A percentile compares a stretch with the other conserved stretches of the same genome.
phyloP scores from a whole-genome alignment of 2,888 invertebrate genomes.

The Lagria hirta region DNA sequence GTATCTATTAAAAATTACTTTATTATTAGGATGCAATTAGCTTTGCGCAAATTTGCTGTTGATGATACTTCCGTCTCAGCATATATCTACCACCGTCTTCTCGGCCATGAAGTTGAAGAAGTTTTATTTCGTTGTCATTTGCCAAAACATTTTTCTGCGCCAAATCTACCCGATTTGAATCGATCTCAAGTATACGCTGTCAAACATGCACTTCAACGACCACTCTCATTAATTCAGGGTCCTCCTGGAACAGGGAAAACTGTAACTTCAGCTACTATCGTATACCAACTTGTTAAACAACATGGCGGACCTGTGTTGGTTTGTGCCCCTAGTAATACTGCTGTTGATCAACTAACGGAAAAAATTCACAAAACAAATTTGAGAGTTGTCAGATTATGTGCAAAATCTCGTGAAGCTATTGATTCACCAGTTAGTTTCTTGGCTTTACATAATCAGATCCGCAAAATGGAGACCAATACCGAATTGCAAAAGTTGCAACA shows the following conservation, averaged over 20 bases:
- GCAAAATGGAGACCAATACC: constrained; percentile 89
- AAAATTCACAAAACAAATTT: constrained; percentile 97
- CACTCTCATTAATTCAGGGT: constrained; percentile 95
- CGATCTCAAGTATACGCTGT: constrained; percentile 98
- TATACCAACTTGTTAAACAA: constrained; percentile 95
- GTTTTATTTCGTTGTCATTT: constrained; percentile 87
- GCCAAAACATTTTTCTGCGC: constrained; percentile 96
- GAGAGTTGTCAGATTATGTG: constrained; percentile 85
- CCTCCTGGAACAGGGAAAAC: constrained; percentile 98
- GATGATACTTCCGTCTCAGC: constrained; percentile 96
- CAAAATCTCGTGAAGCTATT: constrained; percentile 96
- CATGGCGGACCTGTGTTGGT: constrained; percentile 94
- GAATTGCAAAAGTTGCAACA: constrained; percentile 95
- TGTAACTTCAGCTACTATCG: constrained; percentile 98
- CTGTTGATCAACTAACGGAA: constrained; percentile 98
- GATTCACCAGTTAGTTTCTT: constrained; percentile 97
- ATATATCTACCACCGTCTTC: constrained; percentile 94
- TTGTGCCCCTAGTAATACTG: constrained; percentile 98
- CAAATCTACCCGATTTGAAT: constrained; percentile 96
- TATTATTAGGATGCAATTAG: constrained; percentile 95
- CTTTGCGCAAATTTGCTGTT: constrained; percentile 91
- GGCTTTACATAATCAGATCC: constrained; percentile 95
- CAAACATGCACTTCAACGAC: constrained; percentile 95
- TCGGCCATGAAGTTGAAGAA: constrained; percentile 95
- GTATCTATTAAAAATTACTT: too few relatives aligned